These are phyloP conservation scores for Notarius quadriscutis DNA, from an alignment of 2,113 vertebrate species.

Conservation along the genomic window DNA sequence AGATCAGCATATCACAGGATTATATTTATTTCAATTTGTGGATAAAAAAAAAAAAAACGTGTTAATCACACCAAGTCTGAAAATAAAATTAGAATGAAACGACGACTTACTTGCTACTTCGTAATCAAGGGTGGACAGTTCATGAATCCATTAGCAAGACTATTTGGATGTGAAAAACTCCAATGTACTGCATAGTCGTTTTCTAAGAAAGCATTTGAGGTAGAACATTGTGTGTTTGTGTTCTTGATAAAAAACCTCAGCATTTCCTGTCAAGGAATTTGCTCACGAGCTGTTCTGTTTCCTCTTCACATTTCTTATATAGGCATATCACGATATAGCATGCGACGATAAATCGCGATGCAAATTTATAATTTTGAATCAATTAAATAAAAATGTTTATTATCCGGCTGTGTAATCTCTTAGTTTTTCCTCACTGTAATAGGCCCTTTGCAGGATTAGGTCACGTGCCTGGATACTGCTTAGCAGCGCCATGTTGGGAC, in stretches of 20 bases:
- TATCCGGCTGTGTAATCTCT: too few species aligned
- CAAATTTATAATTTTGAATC: too few species aligned
- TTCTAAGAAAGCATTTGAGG: neutral
- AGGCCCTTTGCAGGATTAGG: too few species aligned
- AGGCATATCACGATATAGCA: too few species aligned
- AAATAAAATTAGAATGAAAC: constrained; percentile 8
- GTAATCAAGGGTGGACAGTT: neutral
- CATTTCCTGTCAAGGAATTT: neutral
- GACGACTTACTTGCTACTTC: neutral
- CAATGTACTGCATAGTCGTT: neutral
- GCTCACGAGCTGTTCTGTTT: neutral
- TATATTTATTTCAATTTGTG: constrained; percentile 19
- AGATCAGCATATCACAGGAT: constrained; percentile 23
- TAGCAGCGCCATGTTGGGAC: too few species aligned
- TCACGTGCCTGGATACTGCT: too few species aligned
- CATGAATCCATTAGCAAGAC: neutral
- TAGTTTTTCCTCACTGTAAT: too few species aligned
- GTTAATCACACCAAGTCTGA: neutral
- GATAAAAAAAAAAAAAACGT: neutral
- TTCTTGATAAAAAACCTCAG: neutral
- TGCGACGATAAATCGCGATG: too few species aligned
- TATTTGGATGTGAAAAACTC: neutral
- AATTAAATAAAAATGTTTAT: too few species aligned
- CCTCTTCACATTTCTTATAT: neutral
- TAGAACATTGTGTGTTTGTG: neutral